These are phyloP conservation scores for Botia almorhae DNA, from an alignment of 2,797 vertebrate species.

Conservation along the genomic window DNA sequence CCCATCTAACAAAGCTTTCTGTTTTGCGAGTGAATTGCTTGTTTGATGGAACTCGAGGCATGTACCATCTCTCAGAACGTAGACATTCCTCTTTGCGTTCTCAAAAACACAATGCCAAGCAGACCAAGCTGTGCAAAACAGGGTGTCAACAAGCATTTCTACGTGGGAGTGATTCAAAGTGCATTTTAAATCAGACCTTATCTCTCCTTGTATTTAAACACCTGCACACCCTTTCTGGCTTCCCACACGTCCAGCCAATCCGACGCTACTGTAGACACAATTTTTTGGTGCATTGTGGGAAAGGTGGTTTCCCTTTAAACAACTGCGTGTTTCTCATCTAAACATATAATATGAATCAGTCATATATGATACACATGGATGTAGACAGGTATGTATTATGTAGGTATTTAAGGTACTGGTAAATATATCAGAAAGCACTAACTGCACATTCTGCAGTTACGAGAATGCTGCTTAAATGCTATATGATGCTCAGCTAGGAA, in stretches of 20 bases:
- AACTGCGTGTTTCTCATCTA: not conserved
- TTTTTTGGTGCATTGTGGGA: slow-evolving; percentile 5
- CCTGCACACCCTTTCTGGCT: slow-evolving; percentile 36
- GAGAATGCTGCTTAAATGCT: not conserved
- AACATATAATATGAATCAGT: not conserved
- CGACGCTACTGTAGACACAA: not conserved
- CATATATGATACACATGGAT: not conserved
- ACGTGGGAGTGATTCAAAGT: not conserved
- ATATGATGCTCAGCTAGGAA: not conserved
- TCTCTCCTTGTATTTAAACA: slow-evolving; percentile 52
- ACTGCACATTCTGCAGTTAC: not conserved
- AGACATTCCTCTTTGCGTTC: slow-evolving; percentile 26
- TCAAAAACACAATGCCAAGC: slow-evolving; percentile 11
- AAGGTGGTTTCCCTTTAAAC: not conserved
- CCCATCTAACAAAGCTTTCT: slow-evolving; percentile 37
- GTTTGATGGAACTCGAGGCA: slow-evolving; percentile 47
- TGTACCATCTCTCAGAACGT: slow-evolving; percentile 26
- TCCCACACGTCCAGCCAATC: slow-evolving; percentile 25
- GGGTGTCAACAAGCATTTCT: slow-evolving; percentile 29
- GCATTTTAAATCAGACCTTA: slow-evolving; percentile 16
- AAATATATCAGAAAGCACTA: not conserved
- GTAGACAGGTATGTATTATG: not conserved
- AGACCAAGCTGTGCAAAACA: slow-evolving; percentile 2
- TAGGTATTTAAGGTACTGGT: not conserved
- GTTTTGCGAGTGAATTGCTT: slow-evolving; percentile 20